phyloP scores from a whole-genome alignment of 2,888 invertebrate species.

The Stictocephala bisonia region DNA sequence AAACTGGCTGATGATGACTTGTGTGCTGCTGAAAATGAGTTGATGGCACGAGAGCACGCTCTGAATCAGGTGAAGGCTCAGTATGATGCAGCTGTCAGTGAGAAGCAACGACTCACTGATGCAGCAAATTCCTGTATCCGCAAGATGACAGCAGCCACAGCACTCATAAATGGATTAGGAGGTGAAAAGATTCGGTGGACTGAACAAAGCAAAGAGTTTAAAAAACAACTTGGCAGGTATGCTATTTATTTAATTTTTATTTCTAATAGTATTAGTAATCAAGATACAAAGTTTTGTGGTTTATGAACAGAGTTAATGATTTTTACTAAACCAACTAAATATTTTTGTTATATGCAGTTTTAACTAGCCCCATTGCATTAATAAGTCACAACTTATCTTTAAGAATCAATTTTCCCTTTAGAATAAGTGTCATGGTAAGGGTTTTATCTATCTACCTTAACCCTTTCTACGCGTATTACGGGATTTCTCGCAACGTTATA shows the following conservation, averaged over 20 bases:
- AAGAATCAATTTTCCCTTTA: no score
- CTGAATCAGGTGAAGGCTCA: slow-evolving; percentile 90
- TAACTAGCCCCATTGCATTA: no score
- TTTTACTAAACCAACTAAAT: no score
- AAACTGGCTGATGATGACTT: slow-evolving; percentile 93
- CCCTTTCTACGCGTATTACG: no score
- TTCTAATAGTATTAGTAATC: no score
- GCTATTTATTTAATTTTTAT: neutral
- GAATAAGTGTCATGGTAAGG: no score
- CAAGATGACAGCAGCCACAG: slow-evolving; percentile 97
- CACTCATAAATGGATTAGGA: slow-evolving; percentile 93
- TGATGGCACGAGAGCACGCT: slow-evolving; percentile 91
- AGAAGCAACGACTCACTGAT: slow-evolving; percentile 91
- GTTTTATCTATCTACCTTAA: no score
- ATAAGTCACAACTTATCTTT: no score
- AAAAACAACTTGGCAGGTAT: slow-evolving; percentile 80
- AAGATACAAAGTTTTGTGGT: no score
- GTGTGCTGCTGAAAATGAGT: slow-evolving; percentile 85
- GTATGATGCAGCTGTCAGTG: slow-evolving; percentile 92
- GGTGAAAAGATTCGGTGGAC: slow-evolving; percentile 96
- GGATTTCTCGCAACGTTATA: no score
- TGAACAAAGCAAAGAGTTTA: slow-evolving; percentile 93
- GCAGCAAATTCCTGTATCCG: slow-evolving; percentile 93
- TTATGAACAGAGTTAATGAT: no score
- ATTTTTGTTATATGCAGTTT: no score